Percentiles rank a stretch among this genome's conserved stretches.
Conservation (phyloP, 2,888 invertebrate genomes). For the Drymonia ruficornis region DNA sequence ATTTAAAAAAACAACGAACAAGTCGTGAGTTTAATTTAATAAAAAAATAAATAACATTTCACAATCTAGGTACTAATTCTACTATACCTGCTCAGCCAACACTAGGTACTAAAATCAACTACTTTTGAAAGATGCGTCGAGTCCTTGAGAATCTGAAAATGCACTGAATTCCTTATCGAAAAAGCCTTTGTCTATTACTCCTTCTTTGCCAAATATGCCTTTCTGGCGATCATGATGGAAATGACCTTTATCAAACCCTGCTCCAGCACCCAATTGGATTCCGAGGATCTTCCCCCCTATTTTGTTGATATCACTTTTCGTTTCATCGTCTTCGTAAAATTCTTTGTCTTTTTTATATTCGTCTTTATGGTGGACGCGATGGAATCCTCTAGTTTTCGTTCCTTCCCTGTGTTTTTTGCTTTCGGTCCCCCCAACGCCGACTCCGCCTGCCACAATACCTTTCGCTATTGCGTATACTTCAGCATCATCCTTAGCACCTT, state of each 20-base stretch:
- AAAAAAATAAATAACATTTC: slow-evolving; percentile 14
- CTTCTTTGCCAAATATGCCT: slow-evolving; percentile 75
- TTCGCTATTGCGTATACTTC: slow-evolving; percentile 70
- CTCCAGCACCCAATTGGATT: slow-evolving; percentile 71
- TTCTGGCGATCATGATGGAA: slow-evolving; percentile 71
- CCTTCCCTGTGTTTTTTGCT: slow-evolving; percentile 82
- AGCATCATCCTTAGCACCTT: slow-evolving; percentile 64
- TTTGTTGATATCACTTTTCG: slow-evolving; percentile 78
- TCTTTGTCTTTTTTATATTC: slow-evolving; percentile 86
- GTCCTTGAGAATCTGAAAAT: slow-evolving; percentile 73
- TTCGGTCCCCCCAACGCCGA: slow-evolving; percentile 70
- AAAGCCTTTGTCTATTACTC: slow-evolving; percentile 26
- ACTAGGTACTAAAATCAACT: slow-evolving; percentile 25
- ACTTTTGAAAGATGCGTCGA: slow-evolving; percentile 61
- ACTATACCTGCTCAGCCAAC: slow-evolving; percentile 3
- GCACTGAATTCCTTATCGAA: slow-evolving; percentile 75
- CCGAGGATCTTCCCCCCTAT: slow-evolving; percentile 78
- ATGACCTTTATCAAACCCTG: slow-evolving; percentile 64
- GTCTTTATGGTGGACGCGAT: slow-evolving; percentile 85
- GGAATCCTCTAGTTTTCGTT: slow-evolving; percentile 83
- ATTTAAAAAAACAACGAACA: no score
- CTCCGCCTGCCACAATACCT: slow-evolving; percentile 63
- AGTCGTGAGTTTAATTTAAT: neutral
- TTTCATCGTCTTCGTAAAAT: slow-evolving; percentile 84
- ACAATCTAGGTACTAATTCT: slow-evolving; percentile 1